These are phyloP conservation scores for Nymphalis urticae DNA, from an alignment of 2,888 invertebrate genomes.

Conservation along the genomic window DNA sequence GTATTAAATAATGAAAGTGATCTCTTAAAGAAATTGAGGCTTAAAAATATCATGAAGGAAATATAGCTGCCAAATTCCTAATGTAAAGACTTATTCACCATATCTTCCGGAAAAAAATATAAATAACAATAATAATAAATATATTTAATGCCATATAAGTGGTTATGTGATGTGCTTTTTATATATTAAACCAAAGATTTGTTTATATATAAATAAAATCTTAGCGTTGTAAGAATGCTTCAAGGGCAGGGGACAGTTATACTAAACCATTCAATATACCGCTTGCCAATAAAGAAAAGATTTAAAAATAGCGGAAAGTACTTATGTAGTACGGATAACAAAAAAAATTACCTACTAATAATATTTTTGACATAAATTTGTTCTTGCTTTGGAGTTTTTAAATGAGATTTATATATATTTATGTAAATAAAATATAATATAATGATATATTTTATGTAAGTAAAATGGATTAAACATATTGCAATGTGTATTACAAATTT, in stretches of 20 bases:
- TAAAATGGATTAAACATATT: too few species aligned
- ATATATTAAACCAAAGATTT: constrained; percentile 37
- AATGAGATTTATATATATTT: too few species aligned
- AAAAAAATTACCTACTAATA: too few species aligned
- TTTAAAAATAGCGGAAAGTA: too few species aligned
- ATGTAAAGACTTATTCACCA: constrained; percentile 33
- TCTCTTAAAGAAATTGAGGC: constrained; percentile 33
- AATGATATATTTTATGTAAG: too few species aligned
- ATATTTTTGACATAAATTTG: too few species aligned
- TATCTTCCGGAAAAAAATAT: constrained; percentile 34
- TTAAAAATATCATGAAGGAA: constrained; percentile 19
- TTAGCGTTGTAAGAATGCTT: constrained; percentile 21
- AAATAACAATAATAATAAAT: constrained; percentile 4
- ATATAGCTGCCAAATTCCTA: constrained; percentile 36
- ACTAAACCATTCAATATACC: neutral
- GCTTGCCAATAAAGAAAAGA: neutral
- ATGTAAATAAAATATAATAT: too few species aligned
- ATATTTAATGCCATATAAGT: constrained; percentile 26
- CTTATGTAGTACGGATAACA: too few species aligned
- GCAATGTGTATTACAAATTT: too few species aligned
- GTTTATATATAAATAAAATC: constrained; percentile 21
- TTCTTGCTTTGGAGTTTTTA: too few species aligned
- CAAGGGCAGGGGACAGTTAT: neutral
- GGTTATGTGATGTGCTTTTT: constrained; percentile 30
- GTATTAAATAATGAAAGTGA: constrained; percentile 21